Percentiles rank a stretch among this genome's conserved stretches.
Conservation (phyloP, 1,140 invertebrate species). For the Ylistrum balloti region DNA sequence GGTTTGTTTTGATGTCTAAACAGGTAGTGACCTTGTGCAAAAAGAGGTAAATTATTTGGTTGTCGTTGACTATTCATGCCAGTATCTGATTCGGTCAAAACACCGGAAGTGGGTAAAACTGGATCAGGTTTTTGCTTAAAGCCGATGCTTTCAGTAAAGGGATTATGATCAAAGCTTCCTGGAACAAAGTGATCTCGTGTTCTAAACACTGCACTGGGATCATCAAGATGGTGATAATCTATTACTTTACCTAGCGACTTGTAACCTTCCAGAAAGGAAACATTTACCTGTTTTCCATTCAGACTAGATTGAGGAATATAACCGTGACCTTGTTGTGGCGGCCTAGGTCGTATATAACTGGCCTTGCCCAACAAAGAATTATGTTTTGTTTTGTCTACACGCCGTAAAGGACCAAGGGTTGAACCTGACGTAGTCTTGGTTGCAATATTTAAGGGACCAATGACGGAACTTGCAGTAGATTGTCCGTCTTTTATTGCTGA, state of each 20-base stretch:
- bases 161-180: background rate
- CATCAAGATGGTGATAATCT: constrained; percentile 3
- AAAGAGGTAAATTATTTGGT: background rate
- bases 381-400: background rate
- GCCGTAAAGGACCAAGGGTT: background rate
- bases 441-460: background rate
- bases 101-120: background rate
- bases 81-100: background rate
- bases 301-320: background rate
- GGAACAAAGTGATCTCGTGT: background rate
- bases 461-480: background rate
- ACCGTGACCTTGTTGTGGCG: background rate
- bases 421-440: background rate
- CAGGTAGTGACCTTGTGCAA: constrained; percentile 4
- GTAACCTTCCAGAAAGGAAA: background rate
- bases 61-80: background rate
- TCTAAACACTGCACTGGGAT: background rate
- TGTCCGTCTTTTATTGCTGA: background rate
- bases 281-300: background rate
- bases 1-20: background rate
- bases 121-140: background rate
- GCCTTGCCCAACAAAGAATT: background rate
- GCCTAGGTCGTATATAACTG: background rate
- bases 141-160: background rate
- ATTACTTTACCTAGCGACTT: background rate